Evolutionary conservation across 2,797 vertebrate species (phyloP), one percentile per base, ranked within the genome.

Genomic region (Xyrichtys novacula): DNA sequence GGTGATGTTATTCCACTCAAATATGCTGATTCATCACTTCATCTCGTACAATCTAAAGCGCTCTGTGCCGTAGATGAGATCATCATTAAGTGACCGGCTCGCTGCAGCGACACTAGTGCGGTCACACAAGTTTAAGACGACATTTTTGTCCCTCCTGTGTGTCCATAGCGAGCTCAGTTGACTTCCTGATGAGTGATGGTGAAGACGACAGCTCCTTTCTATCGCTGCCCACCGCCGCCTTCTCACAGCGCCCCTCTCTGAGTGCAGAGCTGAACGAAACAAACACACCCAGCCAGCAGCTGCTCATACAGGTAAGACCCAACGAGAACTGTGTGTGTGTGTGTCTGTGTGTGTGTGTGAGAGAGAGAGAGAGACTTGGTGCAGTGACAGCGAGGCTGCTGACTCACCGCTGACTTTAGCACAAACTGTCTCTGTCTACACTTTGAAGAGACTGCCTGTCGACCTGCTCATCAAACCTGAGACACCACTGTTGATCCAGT

Each of bases 111-210:
- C n/a, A n/a, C n/a, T n/a, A n/a, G n/a, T n/a, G n/a, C n/a, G n/a
- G n/a, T n/a, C n/a, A n/a, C n/a, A n/a, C n/a, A n/a, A n/a, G n/a
- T n/a, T n/a, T n/a, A n/a, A n/a, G n/a, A n/a, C n/a, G n/a, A n/a
- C n/a, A n/a, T 23, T 49, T 78, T 22, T 75, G 65, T 71, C 52
- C 60, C 34, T 29, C 29, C 34, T 17, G 36, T 78, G 50, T 72
- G 2, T 65, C 71, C 1, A 1, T 16, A 94, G 94, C 88, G 1
- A 94, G 91, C 83, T 94, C 93, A 23, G 75, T 93, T 90, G 93
- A 95, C 88, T 91, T 95, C 84, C 88, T 94, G 87, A 94, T 94
- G 93, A 81, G 90, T 47, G 68, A 93, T 71, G 90, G 91, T 7
- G 71, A 94, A 38, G 95, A 90, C n/a, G 94, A 92, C 1, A 74